These are phyloP conservation scores for Solenopsis fugax DNA, from an alignment of 1,140 invertebrate genomes.

Conservation along the genomic window DNA sequence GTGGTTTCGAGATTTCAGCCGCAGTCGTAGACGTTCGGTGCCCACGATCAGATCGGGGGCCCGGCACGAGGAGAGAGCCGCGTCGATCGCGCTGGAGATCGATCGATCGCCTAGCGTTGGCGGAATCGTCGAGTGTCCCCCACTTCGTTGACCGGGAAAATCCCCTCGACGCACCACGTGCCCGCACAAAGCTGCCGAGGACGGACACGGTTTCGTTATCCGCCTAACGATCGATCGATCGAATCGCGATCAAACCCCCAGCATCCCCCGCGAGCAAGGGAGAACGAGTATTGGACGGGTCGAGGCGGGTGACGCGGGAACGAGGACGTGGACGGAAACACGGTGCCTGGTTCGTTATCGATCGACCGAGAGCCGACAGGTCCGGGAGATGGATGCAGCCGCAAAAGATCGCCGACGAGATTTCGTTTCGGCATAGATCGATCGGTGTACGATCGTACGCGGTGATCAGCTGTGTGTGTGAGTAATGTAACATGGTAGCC, in stretches of 20 bases:
- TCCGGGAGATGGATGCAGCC: conserved; percentile 49
- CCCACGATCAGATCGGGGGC: conserved; percentile 78
- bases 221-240: conserved; percentile 55
- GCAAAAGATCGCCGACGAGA: conserved; percentile 50
- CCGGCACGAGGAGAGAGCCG: conserved; percentile 51
- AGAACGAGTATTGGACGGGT: neutral
- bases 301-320: neutral
- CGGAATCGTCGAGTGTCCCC: conserved; percentile 15
- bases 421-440: conserved; percentile 56
- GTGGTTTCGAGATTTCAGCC: conserved; percentile 70
- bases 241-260: conserved; percentile 19
- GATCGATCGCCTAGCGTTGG: conserved; percentile 68
- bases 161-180: neutral
- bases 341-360: conserved; percentile 48
- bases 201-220: conserved; percentile 1
- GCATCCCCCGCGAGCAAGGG: neutral
- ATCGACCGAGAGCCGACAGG: conserved; percentile 41
- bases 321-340: conserved; percentile 23
- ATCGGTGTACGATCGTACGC: conserved; percentile 28
- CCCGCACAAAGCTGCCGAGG: neutral
- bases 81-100: conserved; percentile 71
- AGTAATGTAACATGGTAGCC: conserved; percentile 1
- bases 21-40: conserved; percentile 81
- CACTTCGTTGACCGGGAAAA: neutral
- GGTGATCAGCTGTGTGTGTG: conserved; percentile 19